phyloP scores from a whole-genome alignment of 2,113 vertebrate species.

The Megaleporinus macrocephalus region DNA sequence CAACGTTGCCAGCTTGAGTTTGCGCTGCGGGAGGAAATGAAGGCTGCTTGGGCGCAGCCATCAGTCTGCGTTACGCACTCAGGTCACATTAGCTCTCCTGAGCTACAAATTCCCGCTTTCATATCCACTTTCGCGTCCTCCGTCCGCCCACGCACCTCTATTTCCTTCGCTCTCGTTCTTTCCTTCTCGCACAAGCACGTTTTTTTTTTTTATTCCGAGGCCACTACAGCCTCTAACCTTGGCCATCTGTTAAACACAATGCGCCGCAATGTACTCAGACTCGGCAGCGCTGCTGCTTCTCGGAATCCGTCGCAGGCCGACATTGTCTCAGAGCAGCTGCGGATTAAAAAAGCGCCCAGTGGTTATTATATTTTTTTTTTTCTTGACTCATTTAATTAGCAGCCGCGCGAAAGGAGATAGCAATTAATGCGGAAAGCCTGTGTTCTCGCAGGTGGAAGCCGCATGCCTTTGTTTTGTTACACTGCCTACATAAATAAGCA shows the following conservation, averaged over 20 bases:
- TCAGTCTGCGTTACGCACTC: conserved; percentile 27
- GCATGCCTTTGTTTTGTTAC: conserved; percentile 39
- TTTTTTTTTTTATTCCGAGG: no score
- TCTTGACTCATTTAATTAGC: conserved; percentile 47
- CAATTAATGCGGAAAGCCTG: conserved; percentile 39
- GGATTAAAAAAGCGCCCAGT: neutral
- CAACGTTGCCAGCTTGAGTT: conserved; percentile 2
- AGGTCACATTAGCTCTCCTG: conserved; percentile 34
- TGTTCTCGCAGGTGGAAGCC: conserved; percentile 21
- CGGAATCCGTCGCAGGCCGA: neutral
- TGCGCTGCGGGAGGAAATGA: conserved; percentile 39
- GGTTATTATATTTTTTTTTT: conserved; percentile 35
- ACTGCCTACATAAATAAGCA: conserved; percentile 33
- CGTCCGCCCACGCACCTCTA: conserved; percentile 6
- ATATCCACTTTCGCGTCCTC: conserved; percentile 14
- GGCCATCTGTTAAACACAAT: conserved; percentile 39
- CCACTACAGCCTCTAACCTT: neutral
- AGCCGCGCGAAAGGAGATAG: conserved; percentile 33
- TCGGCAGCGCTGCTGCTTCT: neutral
- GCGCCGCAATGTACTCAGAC: neutral
- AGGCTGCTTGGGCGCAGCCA: neutral
- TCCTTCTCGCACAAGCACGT: neutral
- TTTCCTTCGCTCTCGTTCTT: neutral
- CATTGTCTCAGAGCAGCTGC: conserved; percentile 5
- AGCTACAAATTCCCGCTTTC: conserved; percentile 40